Base-by-base conservation (phyloP, 1,140 invertebrate genomes). In the Lineus longissimus region DNA sequence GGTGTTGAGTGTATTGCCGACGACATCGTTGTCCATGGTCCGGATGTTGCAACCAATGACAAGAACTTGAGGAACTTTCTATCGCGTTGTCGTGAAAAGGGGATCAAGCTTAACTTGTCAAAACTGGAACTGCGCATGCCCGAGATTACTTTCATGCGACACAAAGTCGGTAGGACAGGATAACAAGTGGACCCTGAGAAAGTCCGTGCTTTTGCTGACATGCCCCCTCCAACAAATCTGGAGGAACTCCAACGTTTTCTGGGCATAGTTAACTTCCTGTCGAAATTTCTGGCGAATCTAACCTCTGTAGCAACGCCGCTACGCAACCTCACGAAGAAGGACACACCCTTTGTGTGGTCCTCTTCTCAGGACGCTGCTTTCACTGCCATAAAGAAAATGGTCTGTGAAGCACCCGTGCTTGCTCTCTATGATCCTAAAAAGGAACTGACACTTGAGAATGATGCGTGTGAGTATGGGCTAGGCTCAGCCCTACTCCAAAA, bases 401-500 rank as follows among this genome's bases (percentile, higher is more conserved):
- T 51, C 4, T 7, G 6, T 9, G n/a, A 51, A 7, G 25, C 47
- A 4, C 47, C 47, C 4, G 47, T 51, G 6, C 40, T 70, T 13
- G 33, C 40, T n/a, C 59, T 59, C 23, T 70, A 60, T 55, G 59
- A 66, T 55, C 29, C 43, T 6, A 55, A 30, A 19, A 45, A 65
- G 43, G 51, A 64, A 45, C 45, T 64, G 0, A 69, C 64, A 1
- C 47, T 71, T 11, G 45, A 72, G 31, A 73, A 74, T 1, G 83
- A 85, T 70, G 75, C 75, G 1, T 78, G 73, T 22, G 58, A 76
- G 47, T 25, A 68, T 36, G 82, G 76, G 11, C 55, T 84, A 23
- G 80, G 80, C 25, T 76, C 73, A n/a, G 70, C 79, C 6, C 31
- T 84, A 6, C 45, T 82, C 1, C 82, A 85, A 68, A 69, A 81